Base-by-base conservation (phyloP, 2,888 invertebrate species). In the Cabera pusaria region DNA sequence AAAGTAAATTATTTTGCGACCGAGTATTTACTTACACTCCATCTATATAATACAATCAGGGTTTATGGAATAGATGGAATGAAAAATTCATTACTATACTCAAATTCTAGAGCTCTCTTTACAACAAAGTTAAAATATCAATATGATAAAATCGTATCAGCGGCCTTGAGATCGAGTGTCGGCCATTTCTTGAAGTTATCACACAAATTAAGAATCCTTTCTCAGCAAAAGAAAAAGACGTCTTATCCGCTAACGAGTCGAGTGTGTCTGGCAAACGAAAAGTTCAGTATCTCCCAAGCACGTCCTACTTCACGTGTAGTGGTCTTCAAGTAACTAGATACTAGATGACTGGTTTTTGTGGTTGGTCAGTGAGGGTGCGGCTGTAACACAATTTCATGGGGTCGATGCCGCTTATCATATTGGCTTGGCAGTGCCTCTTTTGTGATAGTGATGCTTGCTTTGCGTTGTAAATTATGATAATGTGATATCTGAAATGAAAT, bases 401-500 rank as follows among this genome's bases (percentile, higher is more conserved):
- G 42, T 49, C 46, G 37, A 32, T 38, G 35, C 20, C 27, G 24
- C 33, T 42, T 44, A 49, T 43, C 40, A 33, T 18, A 33, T 19
- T 10, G 24, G 12, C 12, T 11, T 21, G 11, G 4, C 11, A 26
- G 19, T 19, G 22, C 28, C 31, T 31, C 47, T 44, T 41, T 44
- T 44, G 51, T 50, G 43, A 22, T 7, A 16, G 10, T 27, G 34
- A 35, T 38, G 26, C 29, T 41, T 17, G 21, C 27, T 26, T 29
- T 14, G 35, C 38, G 31, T 39, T 29, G 31, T 38, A 44, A 52
- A 48, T 49, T 47, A 44, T 32, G 45, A 44, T 52, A 48, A 52
- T 44, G 40, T 42, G 19, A 7, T 40, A n/a, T n/a, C n/a, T n/a
- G n/a, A n/a, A n/a, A n/a, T n/a, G n/a, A n/a, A n/a, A n/a, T n/a